These are phyloP conservation scores for Gibbula magus DNA, from an alignment of 2,888 invertebrate species.

Conservation along the genomic window DNA sequence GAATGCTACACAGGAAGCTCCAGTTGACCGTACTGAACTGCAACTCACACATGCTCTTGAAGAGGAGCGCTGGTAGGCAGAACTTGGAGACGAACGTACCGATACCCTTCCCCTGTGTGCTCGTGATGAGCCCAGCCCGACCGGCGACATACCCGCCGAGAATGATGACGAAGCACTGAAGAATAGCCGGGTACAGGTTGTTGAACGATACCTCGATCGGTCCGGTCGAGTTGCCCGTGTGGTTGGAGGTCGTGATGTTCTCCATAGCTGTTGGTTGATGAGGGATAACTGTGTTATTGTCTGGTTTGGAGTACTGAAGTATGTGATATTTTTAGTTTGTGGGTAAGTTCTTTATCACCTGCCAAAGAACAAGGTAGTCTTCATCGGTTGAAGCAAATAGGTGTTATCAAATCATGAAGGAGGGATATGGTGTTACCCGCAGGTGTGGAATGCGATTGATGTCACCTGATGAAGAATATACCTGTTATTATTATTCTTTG, in stretches of 20 bases:
- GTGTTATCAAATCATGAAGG: no score
- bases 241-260: constrained; percentile 3
- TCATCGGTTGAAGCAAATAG: no score
- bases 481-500: no score
- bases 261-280: background rate
- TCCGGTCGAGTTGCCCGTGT: background rate
- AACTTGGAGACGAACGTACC: constrained; percentile 95
- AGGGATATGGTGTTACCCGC: no score
- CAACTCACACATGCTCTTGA: constrained; percentile 89
- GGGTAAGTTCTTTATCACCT: background rate
- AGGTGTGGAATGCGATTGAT: no score
- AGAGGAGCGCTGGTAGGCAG: constrained; percentile 92
- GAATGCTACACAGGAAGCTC: constrained; percentile 90
- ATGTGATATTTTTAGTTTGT: background rate
- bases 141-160: constrained; percentile 72
- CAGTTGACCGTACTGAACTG: constrained; percentile 84
- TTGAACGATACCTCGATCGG: constrained; percentile 75
- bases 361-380: background rate
- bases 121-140: constrained; percentile 60
- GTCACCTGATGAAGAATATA: no score
- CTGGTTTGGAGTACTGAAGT: background rate
- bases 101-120: constrained; percentile 80
- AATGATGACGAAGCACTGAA: constrained; percentile 88
- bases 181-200: constrained; percentile 91
- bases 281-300: background rate